These are phyloP conservation scores for Alces alces DNA, from an alignment of 2,113 vertebrate species.

Conservation along the genomic window DNA sequence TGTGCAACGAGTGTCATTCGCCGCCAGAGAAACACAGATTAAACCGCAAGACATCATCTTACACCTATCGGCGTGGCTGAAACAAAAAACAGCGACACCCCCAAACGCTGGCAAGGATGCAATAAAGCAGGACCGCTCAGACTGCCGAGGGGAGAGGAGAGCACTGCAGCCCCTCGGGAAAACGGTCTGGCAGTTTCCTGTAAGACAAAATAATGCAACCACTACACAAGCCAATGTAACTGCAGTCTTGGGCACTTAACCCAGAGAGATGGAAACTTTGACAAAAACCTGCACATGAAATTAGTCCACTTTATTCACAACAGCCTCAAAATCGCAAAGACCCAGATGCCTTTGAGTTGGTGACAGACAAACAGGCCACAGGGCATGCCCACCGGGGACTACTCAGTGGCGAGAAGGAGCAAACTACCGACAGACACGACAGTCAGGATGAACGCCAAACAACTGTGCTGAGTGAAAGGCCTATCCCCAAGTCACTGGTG, in stretches of 20 bases:
- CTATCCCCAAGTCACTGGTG: not conserved
- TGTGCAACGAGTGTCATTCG: fast-evolving
- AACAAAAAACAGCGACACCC: not conserved
- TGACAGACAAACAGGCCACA: not conserved
- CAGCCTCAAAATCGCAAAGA: not conserved
- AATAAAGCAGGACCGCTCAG: not conserved
- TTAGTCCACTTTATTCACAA: not conserved
- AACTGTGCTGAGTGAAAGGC: not conserved
- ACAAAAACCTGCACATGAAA: not conserved
- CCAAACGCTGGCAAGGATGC: not conserved
- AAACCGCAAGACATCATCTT: not conserved
- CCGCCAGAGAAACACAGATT: not conserved
- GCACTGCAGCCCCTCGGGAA: not conserved
- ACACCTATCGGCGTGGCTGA: not conserved
- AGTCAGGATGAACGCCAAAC: not conserved
- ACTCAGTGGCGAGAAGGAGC: not conserved
- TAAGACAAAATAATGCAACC: not conserved
- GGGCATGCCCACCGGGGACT: fast-evolving
- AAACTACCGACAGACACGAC: fast-evolving
- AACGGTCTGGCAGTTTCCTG: not conserved
- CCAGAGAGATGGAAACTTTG: not conserved
- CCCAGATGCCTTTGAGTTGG: not conserved
- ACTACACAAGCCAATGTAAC: not conserved
- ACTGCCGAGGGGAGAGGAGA: too few species aligned
- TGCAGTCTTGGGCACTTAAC: not conserved